Percentiles rank a stretch among this genome's conserved stretches.
Evolutionary conservation across 2,113 vertebrate genomes (phyloP).

Genomic region (Pongo pygmaeus): DNA sequence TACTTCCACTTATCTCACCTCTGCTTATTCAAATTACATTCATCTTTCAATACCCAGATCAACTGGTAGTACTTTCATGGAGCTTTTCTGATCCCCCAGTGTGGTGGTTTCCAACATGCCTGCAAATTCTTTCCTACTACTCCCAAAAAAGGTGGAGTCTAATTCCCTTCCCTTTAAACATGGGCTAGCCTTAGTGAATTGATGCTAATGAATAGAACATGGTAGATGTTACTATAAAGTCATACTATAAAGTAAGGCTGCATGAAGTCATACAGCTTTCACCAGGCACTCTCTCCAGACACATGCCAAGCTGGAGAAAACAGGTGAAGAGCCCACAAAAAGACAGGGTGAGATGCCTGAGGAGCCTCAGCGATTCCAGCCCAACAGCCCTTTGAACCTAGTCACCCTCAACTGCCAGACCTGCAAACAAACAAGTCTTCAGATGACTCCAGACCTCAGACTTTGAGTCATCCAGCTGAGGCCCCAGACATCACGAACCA

Average conservation of each 20-base stretch:
- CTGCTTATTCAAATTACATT: neutral
- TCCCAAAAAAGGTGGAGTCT: neutral
- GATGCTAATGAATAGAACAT: neutral
- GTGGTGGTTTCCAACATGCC: neutral
- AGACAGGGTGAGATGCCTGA: neutral
- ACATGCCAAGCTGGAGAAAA: neutral
- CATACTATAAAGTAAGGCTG: neutral
- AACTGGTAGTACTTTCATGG: neutral
- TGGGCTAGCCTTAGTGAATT: neutral
- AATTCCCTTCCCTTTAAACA: neutral
- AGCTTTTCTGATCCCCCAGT: neutral
- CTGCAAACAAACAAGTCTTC: neutral
- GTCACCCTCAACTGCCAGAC: neutral
- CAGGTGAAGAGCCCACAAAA: neutral
- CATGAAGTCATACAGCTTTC: neutral
- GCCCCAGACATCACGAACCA: neutral
- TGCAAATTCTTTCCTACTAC: neutral
- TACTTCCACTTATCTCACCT: neutral
- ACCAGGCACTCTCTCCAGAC: neutral
- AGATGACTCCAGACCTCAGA: neutral
- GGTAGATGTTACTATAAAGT: neutral
- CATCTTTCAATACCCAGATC: neutral
- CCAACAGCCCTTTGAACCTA: neutral
- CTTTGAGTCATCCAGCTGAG: neutral
- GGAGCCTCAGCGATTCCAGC: neutral